Evolutionary conservation across 2,888 invertebrate species (phyloP).

Genomic region (Plusia festucae): DNA sequence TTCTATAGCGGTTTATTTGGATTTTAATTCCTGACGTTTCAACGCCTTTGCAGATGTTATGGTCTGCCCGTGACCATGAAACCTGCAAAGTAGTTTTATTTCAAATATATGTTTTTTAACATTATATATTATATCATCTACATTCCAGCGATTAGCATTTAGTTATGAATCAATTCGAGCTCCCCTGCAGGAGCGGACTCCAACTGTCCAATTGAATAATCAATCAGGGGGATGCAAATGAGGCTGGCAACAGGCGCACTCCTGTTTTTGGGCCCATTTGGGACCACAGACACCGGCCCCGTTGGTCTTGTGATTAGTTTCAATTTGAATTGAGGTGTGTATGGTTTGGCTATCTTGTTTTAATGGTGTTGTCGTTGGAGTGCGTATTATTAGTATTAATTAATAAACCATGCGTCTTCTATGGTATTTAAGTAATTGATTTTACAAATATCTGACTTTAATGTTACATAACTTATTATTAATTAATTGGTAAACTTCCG

Average conservation of each 20-base stretch:
- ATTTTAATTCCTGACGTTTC: no score
- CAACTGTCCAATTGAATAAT: conserved; percentile 84
- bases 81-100: no score
- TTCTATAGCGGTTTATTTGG: no score
- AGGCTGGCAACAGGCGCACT: conserved; percentile 78
- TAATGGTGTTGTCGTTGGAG: no score
- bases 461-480: no score
- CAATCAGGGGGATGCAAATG: conserved; percentile 86
- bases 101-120: neutral
- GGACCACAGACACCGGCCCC: conserved; percentile 30
- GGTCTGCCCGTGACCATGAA: no score
- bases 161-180: conserved; percentile 79
- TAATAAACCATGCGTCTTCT: no score
- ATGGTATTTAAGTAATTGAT: no score
- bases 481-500: no score
- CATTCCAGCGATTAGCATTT: conserved; percentile 75
- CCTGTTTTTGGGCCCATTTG: conserved; percentile 61
- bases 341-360: conserved; percentile 26
- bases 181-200: conserved; percentile 59
- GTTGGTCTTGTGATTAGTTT: conserved; percentile 49
- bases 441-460: no score
- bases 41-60: no score
- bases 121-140: conserved; percentile 24
- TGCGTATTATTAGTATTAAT: no score
- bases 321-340: conserved; percentile 25